Percentiles rank a stretch among this genome's conserved stretches.
phyloP scores from a whole-genome alignment of 1,140 invertebrate species.

The Potamilus streckersoni region DNA sequence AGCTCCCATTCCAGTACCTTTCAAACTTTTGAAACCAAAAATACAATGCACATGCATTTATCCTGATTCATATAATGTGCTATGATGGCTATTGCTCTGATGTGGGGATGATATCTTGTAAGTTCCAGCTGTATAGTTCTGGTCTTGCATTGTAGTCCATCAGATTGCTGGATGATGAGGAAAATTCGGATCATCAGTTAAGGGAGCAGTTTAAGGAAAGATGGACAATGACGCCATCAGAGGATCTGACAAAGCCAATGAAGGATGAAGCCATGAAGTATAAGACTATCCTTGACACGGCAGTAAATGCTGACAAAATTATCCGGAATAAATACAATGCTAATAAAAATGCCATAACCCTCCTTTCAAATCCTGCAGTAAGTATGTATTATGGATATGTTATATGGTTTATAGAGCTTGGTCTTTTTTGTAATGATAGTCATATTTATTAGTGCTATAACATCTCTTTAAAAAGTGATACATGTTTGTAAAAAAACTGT shows the following conservation, averaged over 20 bases:
- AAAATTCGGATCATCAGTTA: conserved; percentile 88
- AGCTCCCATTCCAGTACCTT: too few species aligned
- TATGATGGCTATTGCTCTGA: too few species aligned
- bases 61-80: too few species aligned
- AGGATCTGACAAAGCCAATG: conserved; percentile 85
- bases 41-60: neutral
- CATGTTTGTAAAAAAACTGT: too few species aligned
- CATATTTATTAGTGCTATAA: too few species aligned
- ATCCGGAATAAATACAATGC: conserved; percentile 88
- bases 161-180: conserved; percentile 90
- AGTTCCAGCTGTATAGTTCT: neutral
- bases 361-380: conserved; percentile 82
- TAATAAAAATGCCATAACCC: conserved; percentile 83
- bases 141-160: conserved; percentile 45
- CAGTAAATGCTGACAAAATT: conserved; percentile 80
- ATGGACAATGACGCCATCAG: conserved; percentile 91
- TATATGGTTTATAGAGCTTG: too few species aligned
- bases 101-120: neutral
- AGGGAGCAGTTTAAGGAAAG: conserved; percentile 86
- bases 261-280: conserved; percentile 88
- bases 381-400: conserved; percentile 4
- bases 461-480: too few species aligned
- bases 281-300: conserved; percentile 89
- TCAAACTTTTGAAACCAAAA: too few species aligned
- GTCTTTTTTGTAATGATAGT: too few species aligned